Evolutionary conservation across 2,797 vertebrate genomes (phyloP).

Genomic region (Phylloscopus collybita): DNA sequence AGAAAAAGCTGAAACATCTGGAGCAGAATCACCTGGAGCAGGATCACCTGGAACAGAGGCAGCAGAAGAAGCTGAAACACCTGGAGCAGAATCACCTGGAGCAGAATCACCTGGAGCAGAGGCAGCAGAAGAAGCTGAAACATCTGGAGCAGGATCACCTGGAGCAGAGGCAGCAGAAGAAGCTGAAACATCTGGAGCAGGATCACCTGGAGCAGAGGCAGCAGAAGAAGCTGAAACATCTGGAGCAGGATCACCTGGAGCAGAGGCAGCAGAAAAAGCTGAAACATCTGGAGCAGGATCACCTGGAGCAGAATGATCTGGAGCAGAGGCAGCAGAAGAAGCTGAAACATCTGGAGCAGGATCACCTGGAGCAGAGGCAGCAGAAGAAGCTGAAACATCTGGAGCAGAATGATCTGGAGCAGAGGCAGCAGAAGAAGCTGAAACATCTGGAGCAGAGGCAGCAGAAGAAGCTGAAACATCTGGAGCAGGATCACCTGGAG

Average conservation of each 20-base stretch:
- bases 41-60: not conserved
- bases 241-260: no score
- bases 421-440: not conserved
- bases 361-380: not conserved
- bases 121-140: not conserved
- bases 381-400: not conserved
- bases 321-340: not conserved
- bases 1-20: not conserved
- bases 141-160: no score
- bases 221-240: not conserved
- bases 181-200: not conserved
- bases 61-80: not conserved
- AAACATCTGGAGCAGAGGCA: not conserved
- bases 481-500: not conserved
- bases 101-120: not conserved
- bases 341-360: no score
- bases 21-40: not conserved
- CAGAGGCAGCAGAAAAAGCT: not conserved
- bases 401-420: not conserved
- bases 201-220: not conserved
- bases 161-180: not conserved
- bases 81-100: not conserved
- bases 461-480: not conserved
- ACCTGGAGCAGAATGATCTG: not conserved
- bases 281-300: not conserved